A percentile compares a stretch with the other conserved stretches of the same genome.
phyloP scores from a whole-genome alignment of 1,140 invertebrate genomes.

The Musca domestica region DNA sequence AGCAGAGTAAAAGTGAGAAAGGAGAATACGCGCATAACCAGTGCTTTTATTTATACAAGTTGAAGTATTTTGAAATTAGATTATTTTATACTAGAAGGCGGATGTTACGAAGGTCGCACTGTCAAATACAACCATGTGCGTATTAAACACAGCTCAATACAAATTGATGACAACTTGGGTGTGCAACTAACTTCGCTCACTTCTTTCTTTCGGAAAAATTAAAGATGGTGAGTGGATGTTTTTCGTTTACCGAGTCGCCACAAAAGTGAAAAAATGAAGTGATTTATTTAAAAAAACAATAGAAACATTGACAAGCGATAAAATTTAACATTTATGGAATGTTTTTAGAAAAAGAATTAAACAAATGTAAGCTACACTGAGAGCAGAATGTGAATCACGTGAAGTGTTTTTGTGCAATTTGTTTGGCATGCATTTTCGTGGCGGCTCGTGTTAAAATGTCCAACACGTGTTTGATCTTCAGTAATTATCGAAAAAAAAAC shows the following conservation, averaged over 20 bases:
- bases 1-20: too few relatives aligned
- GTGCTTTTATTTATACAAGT: too few relatives aligned
- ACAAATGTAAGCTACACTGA: not conserved
- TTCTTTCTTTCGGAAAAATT: conserved; percentile 51
- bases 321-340: not conserved
- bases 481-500: conserved; percentile 18
- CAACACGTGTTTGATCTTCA: conserved; percentile 16
- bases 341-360: not conserved
- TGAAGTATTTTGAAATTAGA: too few relatives aligned
- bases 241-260: conserved; percentile 11
- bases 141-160: conserved; percentile 9
- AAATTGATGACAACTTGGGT: conserved; percentile 10
- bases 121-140: conserved; percentile 1
- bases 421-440: not conserved
- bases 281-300: not conserved
- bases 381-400: not conserved
- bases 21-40: too few relatives aligned
- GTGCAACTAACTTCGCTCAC: conserved; percentile 47
- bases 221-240: conserved; percentile 53
- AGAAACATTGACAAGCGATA: not conserved
- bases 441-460: not conserved
- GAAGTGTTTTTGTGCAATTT: not conserved
- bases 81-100: too few relatives aligned
- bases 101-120: too few relatives aligned
- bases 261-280: not conserved